A percentile compares a stretch with the other conserved stretches of the same genome.
Evolutionary conservation across 1,140 invertebrate genomes (phyloP).

Genomic region (Eupeodes corollae): DNA sequence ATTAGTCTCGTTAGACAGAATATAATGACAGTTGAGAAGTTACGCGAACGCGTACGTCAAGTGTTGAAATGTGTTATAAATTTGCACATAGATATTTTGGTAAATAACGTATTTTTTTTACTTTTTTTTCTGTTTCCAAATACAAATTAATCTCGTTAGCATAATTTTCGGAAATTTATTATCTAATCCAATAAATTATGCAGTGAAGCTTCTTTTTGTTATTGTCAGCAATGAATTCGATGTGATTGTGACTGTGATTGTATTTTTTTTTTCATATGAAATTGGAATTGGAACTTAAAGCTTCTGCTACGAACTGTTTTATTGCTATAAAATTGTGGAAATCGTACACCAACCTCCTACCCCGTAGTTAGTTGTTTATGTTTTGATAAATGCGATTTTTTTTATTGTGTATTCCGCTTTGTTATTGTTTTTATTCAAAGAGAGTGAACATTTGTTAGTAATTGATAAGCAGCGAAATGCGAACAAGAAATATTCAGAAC

Average conservation of each 20-base stretch:
- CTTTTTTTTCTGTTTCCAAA: not conserved
- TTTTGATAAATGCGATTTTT: no score
- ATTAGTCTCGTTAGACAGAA: constrained; percentile 23
- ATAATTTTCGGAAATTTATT: constrained; percentile 11
- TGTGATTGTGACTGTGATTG: not conserved
- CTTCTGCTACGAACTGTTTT: no score
- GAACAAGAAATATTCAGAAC: no score
- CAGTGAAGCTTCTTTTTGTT: constrained; percentile 1
- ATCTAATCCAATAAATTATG: constrained; percentile 8
- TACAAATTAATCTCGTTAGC: constrained; percentile 6
- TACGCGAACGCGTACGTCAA: constrained; percentile 30
- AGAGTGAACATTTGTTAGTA: no score
- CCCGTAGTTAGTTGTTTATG: no score
- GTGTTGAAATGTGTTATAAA: constrained; percentile 37
- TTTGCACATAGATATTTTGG: constrained; percentile 37
- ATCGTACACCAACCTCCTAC: no score
- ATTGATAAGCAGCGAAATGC: no score
- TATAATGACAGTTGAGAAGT: constrained; percentile 24
- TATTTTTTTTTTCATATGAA: no score
- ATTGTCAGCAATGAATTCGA: constrained; percentile 11
- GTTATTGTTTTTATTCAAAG: no score
- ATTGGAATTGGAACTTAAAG: no score
- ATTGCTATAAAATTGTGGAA: no score
- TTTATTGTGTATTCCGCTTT: no score
- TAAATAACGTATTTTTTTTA: constrained; percentile 17